Evolutionary conservation across 2,113 vertebrate genomes (phyloP).

Genomic region (Scomber scombrus): DNA sequence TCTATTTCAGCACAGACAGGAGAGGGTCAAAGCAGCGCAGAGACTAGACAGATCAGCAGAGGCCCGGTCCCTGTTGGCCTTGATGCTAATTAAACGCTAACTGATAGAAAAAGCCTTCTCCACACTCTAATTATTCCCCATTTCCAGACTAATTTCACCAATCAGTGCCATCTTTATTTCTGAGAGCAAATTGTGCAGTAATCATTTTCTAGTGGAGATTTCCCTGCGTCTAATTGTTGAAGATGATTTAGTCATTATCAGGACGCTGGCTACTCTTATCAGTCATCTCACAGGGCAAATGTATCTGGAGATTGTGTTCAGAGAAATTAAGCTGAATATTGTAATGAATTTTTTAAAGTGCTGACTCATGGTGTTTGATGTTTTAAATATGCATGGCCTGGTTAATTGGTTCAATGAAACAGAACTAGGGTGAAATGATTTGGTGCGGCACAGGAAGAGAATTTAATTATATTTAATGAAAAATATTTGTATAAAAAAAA

Average conservation of each 20-base stretch:
- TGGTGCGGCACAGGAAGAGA: background rate
- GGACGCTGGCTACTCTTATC: slow-evolving; percentile 69
- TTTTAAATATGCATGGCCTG: slow-evolving; percentile 12
- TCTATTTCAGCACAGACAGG: slow-evolving; percentile 31
- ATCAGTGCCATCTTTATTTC: slow-evolving; percentile 78
- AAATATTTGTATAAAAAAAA: slow-evolving; percentile 63
- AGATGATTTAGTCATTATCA: slow-evolving; percentile 78
- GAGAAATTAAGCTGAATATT: slow-evolving; percentile 56
- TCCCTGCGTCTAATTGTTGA: slow-evolving; percentile 70
- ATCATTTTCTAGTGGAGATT: slow-evolving; percentile 75
- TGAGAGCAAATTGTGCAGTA: slow-evolving; percentile 77
- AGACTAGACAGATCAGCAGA: slow-evolving; percentile 46
- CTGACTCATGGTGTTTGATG: slow-evolving; percentile 53
- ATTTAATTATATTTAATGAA: slow-evolving; percentile 69
- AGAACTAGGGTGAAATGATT: slow-evolving; percentile 19
- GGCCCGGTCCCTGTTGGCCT: slow-evolving; percentile 50
- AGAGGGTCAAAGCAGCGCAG: slow-evolving; percentile 30
- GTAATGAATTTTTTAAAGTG: slow-evolving; percentile 66
- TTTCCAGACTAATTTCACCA: slow-evolving; percentile 80
- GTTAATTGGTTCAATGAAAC: slow-evolving; percentile 27
- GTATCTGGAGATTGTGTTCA: slow-evolving; percentile 57
- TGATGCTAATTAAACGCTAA: slow-evolving; percentile 76
- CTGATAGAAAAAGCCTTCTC: slow-evolving; percentile 69
- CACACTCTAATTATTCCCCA: slow-evolving; percentile 74
- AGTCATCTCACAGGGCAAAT: slow-evolving; percentile 72